A percentile compares a stretch with the other conserved stretches of the same genome.
Evolutionary conservation across 2,797 vertebrate species (phyloP).

Genomic region (Myotis daubentonii): DNA sequence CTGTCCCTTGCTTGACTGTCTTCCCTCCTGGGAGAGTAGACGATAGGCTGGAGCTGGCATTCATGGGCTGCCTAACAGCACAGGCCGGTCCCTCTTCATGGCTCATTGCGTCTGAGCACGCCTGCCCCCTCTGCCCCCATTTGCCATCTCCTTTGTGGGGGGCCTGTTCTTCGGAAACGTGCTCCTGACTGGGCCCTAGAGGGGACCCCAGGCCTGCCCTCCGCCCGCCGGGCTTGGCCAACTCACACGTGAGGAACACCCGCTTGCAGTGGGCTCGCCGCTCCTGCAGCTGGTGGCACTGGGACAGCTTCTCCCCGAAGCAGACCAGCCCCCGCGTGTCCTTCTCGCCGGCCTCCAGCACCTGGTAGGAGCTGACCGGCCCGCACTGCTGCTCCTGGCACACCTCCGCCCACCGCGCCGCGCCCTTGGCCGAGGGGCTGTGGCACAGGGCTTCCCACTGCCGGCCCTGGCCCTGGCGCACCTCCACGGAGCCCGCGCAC

Average conservation of each 20-base stretch:
- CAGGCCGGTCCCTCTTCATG: fast-evolving
- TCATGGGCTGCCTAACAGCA: fast-evolving
- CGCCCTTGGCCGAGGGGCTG: fast-evolving
- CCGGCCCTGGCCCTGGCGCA: not conserved
- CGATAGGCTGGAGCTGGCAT: fast-evolving
- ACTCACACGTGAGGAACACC: constrained; percentile 82
- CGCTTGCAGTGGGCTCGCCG: not conserved
- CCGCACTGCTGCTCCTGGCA: constrained; percentile 81
- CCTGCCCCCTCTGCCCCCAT: fast-evolving
- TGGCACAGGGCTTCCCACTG: constrained; percentile 77
- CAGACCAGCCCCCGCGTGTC: constrained; percentile 50
- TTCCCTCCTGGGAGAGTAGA: not conserved
- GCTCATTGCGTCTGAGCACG: not conserved
- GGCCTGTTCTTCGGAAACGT: not conserved
- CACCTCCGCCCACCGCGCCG: not conserved
- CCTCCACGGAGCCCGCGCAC: constrained; percentile 78
- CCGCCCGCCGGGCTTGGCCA: fast-evolving
- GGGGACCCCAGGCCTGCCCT: not conserved
- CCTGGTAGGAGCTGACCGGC: not conserved
- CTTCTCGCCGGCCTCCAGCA: fast-evolving
- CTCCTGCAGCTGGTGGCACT: constrained; percentile 1
- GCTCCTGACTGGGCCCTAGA: not conserved
- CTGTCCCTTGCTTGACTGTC: not conserved
- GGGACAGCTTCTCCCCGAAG: not conserved
- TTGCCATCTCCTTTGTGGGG: not conserved